Conservation (phyloP, 2,113 vertebrate species). For the Sinocyclocheilus anophthalmus region DNA sequence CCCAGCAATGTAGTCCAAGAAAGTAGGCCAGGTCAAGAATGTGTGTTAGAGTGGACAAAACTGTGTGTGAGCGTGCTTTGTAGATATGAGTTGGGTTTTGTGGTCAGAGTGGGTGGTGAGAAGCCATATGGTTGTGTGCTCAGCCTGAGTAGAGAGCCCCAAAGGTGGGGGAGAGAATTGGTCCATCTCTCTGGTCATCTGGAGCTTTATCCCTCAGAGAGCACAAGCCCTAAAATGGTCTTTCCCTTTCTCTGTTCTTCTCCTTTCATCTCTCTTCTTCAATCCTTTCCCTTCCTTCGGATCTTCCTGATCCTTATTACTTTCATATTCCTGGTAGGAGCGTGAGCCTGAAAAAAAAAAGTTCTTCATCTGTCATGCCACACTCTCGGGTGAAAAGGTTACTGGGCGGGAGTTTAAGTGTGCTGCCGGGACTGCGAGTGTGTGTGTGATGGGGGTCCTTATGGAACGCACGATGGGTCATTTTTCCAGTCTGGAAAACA, state of each 20-base stretch:
- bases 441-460: constrained; percentile 31
- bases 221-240: constrained; percentile 19
- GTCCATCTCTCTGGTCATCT: constrained; percentile 44
- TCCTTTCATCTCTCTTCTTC: neutral
- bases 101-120: constrained; percentile 43
- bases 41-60: constrained; percentile 17
- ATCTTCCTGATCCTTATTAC: constrained; percentile 7
- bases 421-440: constrained; percentile 18
- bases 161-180: constrained; percentile 31
- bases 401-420: constrained; percentile 38
- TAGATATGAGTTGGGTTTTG: constrained; percentile 29
- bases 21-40: constrained; percentile 54
- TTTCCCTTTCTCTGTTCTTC: constrained; percentile 10
- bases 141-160: constrained; percentile 38
- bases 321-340: neutral
- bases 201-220: constrained; percentile 34
- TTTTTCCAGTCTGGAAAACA: constrained; percentile 53
- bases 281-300: neutral
- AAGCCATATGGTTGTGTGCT: constrained; percentile 49
- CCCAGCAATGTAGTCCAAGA: constrained; percentile 29
- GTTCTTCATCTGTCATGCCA: constrained; percentile 42
- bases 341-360: neutral
- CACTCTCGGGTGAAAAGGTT: constrained; percentile 52
- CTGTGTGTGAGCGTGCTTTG: constrained; percentile 6
- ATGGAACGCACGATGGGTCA: constrained; percentile 42